Conservation (phyloP, 2,888 invertebrate genomes). For the Himalopsyche japonica region DNA sequence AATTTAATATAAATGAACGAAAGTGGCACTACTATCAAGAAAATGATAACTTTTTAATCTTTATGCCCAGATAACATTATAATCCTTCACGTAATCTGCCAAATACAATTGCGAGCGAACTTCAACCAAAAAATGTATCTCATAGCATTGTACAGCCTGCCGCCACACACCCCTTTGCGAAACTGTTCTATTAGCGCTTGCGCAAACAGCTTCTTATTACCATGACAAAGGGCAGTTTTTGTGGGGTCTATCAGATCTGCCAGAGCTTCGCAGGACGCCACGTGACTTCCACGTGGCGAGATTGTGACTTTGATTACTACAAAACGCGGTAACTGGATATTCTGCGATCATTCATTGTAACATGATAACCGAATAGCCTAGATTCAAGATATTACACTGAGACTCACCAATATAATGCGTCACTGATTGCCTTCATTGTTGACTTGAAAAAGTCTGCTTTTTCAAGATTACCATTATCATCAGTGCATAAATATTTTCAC, state of each 20-base stretch:
- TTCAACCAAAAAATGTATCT: not conserved
- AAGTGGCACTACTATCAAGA: no score
- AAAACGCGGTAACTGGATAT: not conserved
- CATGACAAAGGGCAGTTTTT: not conserved
- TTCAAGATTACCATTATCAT: no score
- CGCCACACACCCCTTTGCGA: not conserved
- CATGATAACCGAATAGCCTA: not conserved
- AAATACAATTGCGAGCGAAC: not conserved
- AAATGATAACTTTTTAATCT: not conserved
- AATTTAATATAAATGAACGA: no score
- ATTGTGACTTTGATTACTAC: not conserved
- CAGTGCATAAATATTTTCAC: no score
- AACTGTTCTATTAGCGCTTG: not conserved
- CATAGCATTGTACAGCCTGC: not conserved
- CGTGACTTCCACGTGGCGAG: not conserved
- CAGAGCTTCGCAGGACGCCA: not conserved
- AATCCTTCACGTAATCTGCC: not conserved
- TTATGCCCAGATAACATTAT: not conserved
- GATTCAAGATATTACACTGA: not conserved
- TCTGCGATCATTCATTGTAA: not conserved
- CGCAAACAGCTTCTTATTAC: not conserved
- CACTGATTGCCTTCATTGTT: no score
- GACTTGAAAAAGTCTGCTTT: no score
- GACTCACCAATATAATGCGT: no score
- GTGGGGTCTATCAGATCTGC: not conserved